Evolutionary conservation across 2,113 vertebrate species (phyloP), one percentile per base, ranked within the genome.

Genomic region (Mustela lutreola): DNA sequence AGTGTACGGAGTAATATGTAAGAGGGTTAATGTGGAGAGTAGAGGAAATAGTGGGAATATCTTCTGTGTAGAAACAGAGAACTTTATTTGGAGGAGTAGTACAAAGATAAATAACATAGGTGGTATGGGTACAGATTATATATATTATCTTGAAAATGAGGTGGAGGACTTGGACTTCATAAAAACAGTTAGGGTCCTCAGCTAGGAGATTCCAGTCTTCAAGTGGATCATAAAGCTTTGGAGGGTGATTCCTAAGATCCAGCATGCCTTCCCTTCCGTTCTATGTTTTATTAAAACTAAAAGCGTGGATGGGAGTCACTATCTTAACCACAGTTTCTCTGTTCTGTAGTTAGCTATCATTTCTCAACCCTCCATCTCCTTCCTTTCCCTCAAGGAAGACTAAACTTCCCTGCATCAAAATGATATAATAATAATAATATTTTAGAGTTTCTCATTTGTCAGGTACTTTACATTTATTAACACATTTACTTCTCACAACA

Each of bases 361-460:
- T 85, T 76, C 71, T 89, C 58, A 89, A 16, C 31, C 19, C 11
- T 85, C 48, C 6, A n/a, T 14, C 16, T 36, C 42, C 73, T 80
- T 22, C 10, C 36, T 70, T 85, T 88, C 39, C 31, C 42, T 91
- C 56, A 91, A 89, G 26, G 62, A 76, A 86, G 91, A 75, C 81
- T 87, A 93, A 96, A 45, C 33, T 94, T 84, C 22, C 78, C 50
- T 89, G 85, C 65, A 48, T 42, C 36, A 89, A 22, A 89, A 60
- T 60, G 18, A 76, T 16, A 62, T 56, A 73, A 24, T 92, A 73
- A 71, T 92, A 73, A 71, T 73, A 42, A 33, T 50, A 26, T n/a
- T 89, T 93, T 53, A 86, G 39, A 88, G 26, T 39, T 73, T 60
- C 70, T 31, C 7, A 0, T 87, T 45, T 85, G 6, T 24, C 11